Conservation (phyloP, 2,113 vertebrate genomes). For the Pedetes capensis region DNA sequence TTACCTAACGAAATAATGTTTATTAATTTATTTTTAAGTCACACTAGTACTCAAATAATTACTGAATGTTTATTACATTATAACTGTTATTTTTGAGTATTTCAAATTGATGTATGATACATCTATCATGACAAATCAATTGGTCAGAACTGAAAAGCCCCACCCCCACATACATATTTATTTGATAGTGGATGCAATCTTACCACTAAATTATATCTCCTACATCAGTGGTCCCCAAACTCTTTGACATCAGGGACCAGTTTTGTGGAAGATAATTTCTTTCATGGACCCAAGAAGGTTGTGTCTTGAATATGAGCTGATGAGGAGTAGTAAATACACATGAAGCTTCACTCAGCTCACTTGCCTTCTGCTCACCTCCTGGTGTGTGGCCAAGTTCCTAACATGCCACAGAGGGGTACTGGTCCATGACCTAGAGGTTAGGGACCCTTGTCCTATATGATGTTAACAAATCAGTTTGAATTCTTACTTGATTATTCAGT, state of each 20-base stretch:
- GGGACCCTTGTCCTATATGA: not conserved
- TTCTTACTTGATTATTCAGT: not conserved
- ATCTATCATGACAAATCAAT: not conserved
- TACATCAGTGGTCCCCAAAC: no score
- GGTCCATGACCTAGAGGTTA: no score
- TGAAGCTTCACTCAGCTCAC: no score
- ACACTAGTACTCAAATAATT: not conserved
- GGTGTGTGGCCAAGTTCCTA: no score
- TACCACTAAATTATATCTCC: not conserved
- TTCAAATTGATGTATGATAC: not conserved
- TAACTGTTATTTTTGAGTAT: not conserved
- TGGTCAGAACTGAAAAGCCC: not conserved
- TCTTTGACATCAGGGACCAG: no score
- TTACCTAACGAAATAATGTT: not conserved
- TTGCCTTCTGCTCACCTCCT: no score
- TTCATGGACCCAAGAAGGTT: no score
- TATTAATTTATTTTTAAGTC: not conserved
- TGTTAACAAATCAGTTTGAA: not conserved
- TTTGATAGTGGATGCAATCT: not conserved
- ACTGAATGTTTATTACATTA: not conserved
- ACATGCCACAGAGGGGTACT: no score
- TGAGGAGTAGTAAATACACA: no score
- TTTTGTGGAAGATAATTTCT: no score
- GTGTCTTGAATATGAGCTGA: no score
- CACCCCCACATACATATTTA: not conserved